Evolutionary conservation across 1,140 invertebrate genomes (phyloP).

Genomic region (Papilio glaucus): DNA sequence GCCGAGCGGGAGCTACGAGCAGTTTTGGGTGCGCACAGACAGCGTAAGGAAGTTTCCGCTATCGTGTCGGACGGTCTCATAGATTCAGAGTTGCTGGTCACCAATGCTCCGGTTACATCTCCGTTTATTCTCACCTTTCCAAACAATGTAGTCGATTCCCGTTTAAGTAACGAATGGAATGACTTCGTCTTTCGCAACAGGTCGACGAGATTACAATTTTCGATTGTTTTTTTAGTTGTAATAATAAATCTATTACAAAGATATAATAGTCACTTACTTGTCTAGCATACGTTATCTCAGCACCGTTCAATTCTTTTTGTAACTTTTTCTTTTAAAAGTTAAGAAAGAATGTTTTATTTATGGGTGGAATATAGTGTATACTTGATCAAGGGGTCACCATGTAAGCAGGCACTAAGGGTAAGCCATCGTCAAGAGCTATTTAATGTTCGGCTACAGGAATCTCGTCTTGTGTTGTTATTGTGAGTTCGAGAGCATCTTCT

Average conservation of each 20-base stretch:
- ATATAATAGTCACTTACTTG: constrained; percentile 44
- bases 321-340: too few relatives aligned
- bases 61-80: background rate
- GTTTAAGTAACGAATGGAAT: constrained; percentile 56
- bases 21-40: constrained; percentile 51
- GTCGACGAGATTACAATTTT: constrained; percentile 26
- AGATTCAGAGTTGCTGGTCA: background rate
- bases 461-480: too few relatives aligned
- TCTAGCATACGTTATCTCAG: constrained; percentile 5
- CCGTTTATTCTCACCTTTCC: constrained; percentile 41
- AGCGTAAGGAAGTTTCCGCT: constrained; percentile 51
- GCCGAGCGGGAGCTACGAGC: constrained; percentile 60
- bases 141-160: constrained; percentile 48
- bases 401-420: too few relatives aligned
- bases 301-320: constrained; percentile 2
- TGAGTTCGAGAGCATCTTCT: too few relatives aligned
- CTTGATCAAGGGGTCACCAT: too few relatives aligned
- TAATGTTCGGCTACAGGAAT: too few relatives aligned
- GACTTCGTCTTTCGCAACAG: constrained; percentile 50
- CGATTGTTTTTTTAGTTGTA: constrained; percentile 59
- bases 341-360: too few relatives aligned
- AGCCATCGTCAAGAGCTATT: too few relatives aligned
- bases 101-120: background rate
- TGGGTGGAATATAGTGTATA: too few relatives aligned
- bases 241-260: constrained; percentile 69